Evolutionary conservation across 2,797 vertebrate genomes (phyloP), one percentile per base, ranked within the genome.

Genomic region (Pseudocheirus occidentalis): DNA sequence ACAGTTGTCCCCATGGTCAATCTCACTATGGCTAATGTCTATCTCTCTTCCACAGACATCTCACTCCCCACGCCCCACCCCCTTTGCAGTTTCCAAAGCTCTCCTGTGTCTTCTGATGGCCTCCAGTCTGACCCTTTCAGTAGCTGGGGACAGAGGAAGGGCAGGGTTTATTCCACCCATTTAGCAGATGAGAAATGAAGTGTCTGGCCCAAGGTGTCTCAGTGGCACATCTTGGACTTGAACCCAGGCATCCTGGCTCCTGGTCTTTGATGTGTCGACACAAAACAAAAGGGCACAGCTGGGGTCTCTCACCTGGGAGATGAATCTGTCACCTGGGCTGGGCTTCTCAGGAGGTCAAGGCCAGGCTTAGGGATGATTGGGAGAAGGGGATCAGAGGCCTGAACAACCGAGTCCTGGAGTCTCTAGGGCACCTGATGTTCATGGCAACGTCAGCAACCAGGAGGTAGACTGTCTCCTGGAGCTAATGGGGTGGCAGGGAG

Each of bases 1-100:
- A 6, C 40, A 2, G 18, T 46, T 46, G 66, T 21, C 18, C 5
- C 34, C 62, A 66, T 73, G 14, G 6, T 34, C 16, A 24, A 3
- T 40, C 16, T 0, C 5, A 1, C 34, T 1, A 2, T 40, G 62
- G 31, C 12, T 13, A 62, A 34, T 1, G 13, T 62, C 0, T 0
- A 34, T 13, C 59, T 31, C 10, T 21, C 34, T 16, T 27, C n/a
- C 62, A n/a, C 1, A 7, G 62, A 18, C 34, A n/a, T 14, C n/a
- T n/a, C n/a, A n/a, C n/a, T n/a, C 5, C 16, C 52, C 52, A 52
- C 52, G 4, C 52, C 52, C 52, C 55, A 21, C 18, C 14, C 14
- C 62, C 13, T 66, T 34, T 62, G 59, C 31, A 14, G 59, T 62
- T 34, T 34, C 62, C 34, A 66, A 66, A n/a, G 62, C 66, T 73